Percentiles rank a stretch among this genome's conserved stretches.
Conservation (phyloP, 2,888 invertebrate genomes). For the Acrobasis consociella region DNA sequence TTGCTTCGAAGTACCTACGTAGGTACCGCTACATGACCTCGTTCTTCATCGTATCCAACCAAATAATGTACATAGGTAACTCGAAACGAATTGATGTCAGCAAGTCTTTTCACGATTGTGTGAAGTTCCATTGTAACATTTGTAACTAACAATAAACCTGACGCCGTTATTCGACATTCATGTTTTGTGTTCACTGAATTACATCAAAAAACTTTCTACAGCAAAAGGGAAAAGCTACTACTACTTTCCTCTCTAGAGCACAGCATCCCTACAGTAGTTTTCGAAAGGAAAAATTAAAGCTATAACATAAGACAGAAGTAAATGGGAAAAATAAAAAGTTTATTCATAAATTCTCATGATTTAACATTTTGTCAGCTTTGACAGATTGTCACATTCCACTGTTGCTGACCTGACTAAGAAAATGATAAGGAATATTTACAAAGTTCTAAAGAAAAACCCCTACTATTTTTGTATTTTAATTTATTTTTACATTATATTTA, state of each 20-base stretch:
- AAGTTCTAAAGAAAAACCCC: constrained; percentile 76
- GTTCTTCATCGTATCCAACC: background rate
- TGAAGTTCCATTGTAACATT: background rate
- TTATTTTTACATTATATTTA: constrained; percentile 70
- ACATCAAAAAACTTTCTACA: background rate
- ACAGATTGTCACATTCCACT: background rate
- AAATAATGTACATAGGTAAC: background rate
- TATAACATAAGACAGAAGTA: background rate
- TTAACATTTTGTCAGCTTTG: constrained; percentile 15
- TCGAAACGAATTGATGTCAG: background rate
- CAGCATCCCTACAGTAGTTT: background rate
- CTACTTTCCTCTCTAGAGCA: background rate
- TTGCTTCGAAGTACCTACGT: too few species aligned
- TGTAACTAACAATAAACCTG: background rate
- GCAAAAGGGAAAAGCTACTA: background rate
- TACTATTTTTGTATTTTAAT: constrained; percentile 70
- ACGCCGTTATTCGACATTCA: constrained; percentile 4
- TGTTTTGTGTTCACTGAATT: background rate
- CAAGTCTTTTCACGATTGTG: background rate
- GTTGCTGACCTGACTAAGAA: constrained; percentile 29
- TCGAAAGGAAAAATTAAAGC: constrained; percentile 1
- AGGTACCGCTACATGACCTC: constrained; percentile 7
- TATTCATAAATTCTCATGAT: constrained; percentile 19
- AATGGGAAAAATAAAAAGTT: constrained; percentile 24
- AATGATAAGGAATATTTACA: constrained; percentile 67